Evolutionary conservation across 2,797 vertebrate species (phyloP).

Genomic region (Notolepis coatsorum): DNA sequence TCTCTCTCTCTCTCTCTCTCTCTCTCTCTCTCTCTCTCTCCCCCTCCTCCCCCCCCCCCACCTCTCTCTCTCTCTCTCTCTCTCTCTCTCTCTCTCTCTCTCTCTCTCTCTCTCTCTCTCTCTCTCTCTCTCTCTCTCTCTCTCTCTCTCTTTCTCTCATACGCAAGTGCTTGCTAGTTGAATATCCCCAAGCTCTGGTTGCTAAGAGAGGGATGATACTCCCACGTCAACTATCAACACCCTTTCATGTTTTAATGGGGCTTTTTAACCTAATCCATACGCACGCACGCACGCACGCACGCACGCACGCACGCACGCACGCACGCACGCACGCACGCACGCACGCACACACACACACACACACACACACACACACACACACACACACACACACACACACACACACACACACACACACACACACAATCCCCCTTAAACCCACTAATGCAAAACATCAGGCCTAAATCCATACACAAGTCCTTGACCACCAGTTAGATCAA

Average conservation of each 20-base stretch:
- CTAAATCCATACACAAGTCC: conserved; percentile 41
- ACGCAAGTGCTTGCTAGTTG: conserved; percentile 3
- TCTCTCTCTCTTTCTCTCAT: not conserved
- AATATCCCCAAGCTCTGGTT: conserved; percentile 41
- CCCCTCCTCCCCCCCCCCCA: not conserved
- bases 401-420: not conserved
- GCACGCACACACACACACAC: not conserved
- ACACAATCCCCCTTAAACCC: not conserved
- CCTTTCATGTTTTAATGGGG: conserved; percentile 68
- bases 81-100: not conserved
- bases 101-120: not conserved
- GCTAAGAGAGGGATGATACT: conserved; percentile 61
- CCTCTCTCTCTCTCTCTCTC: not conserved
- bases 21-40: not conserved
- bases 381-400: not conserved
- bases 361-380: not conserved
- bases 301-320: not conserved
- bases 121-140: not conserved
- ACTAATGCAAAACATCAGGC: conserved; percentile 22
- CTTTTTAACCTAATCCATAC: conserved; percentile 62
- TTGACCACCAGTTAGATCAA: conserved; percentile 15
- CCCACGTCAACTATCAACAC: conserved; percentile 61
- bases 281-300: not conserved
- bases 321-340: not conserved
- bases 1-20: not conserved